Conservation (phyloP, 1,140 invertebrate genomes). For the Anastrepha ludens region DNA sequence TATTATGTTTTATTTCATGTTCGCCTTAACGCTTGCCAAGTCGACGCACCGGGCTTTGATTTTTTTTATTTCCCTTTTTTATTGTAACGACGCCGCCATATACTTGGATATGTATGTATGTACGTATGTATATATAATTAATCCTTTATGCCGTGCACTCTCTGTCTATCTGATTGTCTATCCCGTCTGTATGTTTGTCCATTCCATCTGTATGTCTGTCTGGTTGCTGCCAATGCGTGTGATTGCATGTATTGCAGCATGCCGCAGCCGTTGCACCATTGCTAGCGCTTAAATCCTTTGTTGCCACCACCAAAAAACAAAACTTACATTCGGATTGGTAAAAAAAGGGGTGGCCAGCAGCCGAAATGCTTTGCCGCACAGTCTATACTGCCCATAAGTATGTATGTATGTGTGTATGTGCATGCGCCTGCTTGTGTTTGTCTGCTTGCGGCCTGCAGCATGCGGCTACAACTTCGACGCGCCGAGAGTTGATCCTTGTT, state of each 20-base stretch:
- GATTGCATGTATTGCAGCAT: background rate
- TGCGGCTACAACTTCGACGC: slow-evolving; percentile 5
- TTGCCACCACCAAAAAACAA: slow-evolving; percentile 38
- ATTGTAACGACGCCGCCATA: background rate
- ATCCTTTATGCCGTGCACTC: slow-evolving; percentile 26
- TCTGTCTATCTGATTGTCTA: background rate
- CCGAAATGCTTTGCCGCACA: background rate
- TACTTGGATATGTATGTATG: background rate
- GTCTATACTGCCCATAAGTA: background rate
- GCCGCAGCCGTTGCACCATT: slow-evolving; percentile 36
- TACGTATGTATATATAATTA: slow-evolving; percentile 29
- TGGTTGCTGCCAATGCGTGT: background rate
- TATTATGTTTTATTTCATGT: background rate
- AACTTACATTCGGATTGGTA: background rate
- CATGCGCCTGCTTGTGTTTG: background rate
- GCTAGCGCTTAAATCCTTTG: background rate
- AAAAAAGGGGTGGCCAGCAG: background rate
- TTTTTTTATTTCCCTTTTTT: background rate
- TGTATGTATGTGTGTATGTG: background rate
- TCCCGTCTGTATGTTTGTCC: background rate
- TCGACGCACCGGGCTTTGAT: background rate
- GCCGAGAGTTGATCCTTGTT: slow-evolving; percentile 39
- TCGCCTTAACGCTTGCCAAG: background rate
- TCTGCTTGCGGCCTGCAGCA: slow-evolving; percentile 39
- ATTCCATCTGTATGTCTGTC: background rate